These are phyloP conservation scores for Scelioninae gen. 1 DNA, from an alignment of 2,888 invertebrate species.

Conservation along the genomic window DNA sequence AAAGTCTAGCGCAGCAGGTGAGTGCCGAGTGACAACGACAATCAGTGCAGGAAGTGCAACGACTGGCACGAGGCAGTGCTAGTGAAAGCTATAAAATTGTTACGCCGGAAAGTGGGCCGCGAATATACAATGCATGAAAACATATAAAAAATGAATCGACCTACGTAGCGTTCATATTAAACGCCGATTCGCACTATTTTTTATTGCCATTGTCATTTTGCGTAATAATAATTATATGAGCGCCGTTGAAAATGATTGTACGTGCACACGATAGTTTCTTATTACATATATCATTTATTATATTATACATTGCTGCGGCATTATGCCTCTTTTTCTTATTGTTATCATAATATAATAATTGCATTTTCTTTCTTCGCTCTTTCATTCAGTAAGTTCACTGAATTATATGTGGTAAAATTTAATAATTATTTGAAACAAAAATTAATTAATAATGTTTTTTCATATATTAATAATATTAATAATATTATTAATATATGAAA, in stretches of 20 bases:
- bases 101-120: conserved; percentile 81
- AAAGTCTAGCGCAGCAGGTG: conserved; percentile 51
- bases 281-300: conserved; percentile 25
- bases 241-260: conserved; percentile 9
- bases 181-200: conserved; percentile 68
- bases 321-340: too few relatives aligned
- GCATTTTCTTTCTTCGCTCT: too few relatives aligned
- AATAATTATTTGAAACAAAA: too few relatives aligned
- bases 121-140: conserved; percentile 73
- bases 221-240: conserved; percentile 25
- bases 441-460: too few relatives aligned
- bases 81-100: conserved; percentile 80
- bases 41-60: conserved; percentile 84
- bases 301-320: not conserved
- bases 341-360: too few relatives aligned
- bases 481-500: too few relatives aligned
- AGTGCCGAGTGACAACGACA: conserved; percentile 75
- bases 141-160: conserved; percentile 73
- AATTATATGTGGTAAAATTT: too few relatives aligned
- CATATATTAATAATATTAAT: too few relatives aligned
- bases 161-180: conserved; percentile 76
- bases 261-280: conserved; percentile 1
- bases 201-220: conserved; percentile 51
- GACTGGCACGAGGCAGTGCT: conserved; percentile 81
- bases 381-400: too few relatives aligned